Percentiles rank a stretch among this genome's conserved stretches.
Conservation (phyloP, 2,888 invertebrate genomes). For the Andricus quercusramuli region DNA sequence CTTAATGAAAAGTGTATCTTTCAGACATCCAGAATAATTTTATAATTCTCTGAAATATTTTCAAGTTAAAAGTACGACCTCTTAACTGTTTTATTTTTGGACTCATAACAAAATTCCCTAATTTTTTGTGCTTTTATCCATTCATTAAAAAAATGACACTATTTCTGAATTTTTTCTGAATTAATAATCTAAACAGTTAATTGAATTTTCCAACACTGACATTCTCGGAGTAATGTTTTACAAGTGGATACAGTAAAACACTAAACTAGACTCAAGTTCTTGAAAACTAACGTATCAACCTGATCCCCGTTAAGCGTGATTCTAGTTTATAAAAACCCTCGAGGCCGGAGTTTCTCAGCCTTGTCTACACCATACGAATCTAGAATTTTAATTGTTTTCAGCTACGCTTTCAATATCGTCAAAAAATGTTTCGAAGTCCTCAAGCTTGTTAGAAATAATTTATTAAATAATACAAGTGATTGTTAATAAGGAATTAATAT, state of each 20-base stretch:
- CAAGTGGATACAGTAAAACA: background rate
- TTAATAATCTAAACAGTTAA: conserved; percentile 15
- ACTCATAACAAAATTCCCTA: too few relatives aligned
- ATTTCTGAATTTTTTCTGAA: background rate
- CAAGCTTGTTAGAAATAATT: background rate
- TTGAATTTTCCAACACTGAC: background rate
- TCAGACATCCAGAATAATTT: too few relatives aligned
- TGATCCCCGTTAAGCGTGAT: conserved; percentile 29
- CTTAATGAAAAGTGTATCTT: too few relatives aligned
- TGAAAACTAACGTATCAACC: conserved; percentile 40
- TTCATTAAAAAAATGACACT: too few relatives aligned
- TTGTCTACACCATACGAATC: background rate
- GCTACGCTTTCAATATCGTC: background rate
- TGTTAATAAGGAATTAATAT: background rate
- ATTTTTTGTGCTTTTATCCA: too few relatives aligned
- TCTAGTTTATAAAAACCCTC: conserved; percentile 22
- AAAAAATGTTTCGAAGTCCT: background rate
- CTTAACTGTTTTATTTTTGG: too few relatives aligned
- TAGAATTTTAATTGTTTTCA: conserved; percentile 21
- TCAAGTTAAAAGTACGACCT: too few relatives aligned
- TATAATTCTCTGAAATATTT: too few relatives aligned
- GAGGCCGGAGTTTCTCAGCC: conserved; percentile 19
- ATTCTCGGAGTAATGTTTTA: conserved; percentile 13
- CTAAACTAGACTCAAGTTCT: conserved; percentile 29
- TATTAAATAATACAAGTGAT: background rate